Evolutionary conservation across 2,113 vertebrate species (phyloP).

Genomic region (Vimba vimba): DNA sequence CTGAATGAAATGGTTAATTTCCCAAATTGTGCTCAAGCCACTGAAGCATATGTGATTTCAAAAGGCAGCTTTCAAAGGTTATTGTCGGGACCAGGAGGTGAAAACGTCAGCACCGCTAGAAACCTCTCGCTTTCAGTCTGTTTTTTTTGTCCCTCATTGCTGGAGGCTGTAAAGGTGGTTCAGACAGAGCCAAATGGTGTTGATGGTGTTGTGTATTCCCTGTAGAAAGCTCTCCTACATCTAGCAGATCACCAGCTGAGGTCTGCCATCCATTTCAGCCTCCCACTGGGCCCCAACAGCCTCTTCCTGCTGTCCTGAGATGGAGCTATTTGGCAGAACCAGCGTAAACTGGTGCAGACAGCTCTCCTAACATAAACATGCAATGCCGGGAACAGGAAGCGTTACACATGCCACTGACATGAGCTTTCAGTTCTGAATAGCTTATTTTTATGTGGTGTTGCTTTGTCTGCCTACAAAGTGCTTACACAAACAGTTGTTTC

Average conservation of each 20-base stretch:
- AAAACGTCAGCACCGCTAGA: slow-evolving; percentile 1
- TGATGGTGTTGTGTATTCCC: slow-evolving; percentile 20
- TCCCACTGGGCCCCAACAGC: slow-evolving; percentile 39
- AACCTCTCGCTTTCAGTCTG: neutral
- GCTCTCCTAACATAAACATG: slow-evolving; percentile 8
- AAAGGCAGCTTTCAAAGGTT: slow-evolving; percentile 21
- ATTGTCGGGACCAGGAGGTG: slow-evolving; percentile 9
- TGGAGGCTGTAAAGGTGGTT: slow-evolving; percentile 4
- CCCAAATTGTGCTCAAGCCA: neutral
- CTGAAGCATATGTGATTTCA: slow-evolving; percentile 25
- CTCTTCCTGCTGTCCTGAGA: slow-evolving; percentile 39
- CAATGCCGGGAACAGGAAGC: slow-evolving; percentile 10
- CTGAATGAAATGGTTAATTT: neutral
- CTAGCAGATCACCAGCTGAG: slow-evolving; percentile 22
- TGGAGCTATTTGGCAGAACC: slow-evolving; percentile 23
- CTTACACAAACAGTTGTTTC: neutral
- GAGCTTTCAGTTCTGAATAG: neutral
- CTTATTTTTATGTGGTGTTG: neutral
- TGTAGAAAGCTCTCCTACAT: neutral
- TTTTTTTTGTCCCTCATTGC: neutral
- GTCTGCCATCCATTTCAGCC: neutral
- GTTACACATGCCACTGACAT: slow-evolving; percentile 5
- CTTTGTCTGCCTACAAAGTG: neutral
- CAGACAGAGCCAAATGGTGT: slow-evolving; percentile 23
- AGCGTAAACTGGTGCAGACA: neutral